These are phyloP conservation scores for Hedya salicella DNA, from an alignment of 2,888 invertebrate genomes.

Conservation along the genomic window DNA sequence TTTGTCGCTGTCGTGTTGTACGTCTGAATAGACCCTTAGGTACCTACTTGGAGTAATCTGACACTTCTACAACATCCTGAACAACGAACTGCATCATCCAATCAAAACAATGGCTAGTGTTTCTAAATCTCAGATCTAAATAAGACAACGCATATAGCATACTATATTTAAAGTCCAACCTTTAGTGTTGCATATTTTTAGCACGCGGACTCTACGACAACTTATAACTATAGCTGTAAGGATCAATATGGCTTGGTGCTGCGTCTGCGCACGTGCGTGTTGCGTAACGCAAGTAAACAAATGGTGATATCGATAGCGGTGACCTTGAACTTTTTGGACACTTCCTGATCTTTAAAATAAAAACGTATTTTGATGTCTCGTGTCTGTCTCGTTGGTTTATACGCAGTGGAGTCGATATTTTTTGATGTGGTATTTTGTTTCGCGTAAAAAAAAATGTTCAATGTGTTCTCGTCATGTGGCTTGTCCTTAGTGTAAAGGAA, in stretches of 20 bases:
- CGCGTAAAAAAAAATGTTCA: too few species aligned
- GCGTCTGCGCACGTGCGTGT: slow-evolving; percentile 30
- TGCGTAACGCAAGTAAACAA: slow-evolving; percentile 42
- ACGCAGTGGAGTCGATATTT: neutral
- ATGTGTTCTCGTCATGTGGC: too few species aligned
- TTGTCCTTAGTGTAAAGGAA: too few species aligned
- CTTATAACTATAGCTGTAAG: too few species aligned
- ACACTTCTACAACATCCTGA: too few species aligned
- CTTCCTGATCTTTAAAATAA: slow-evolving; percentile 27
- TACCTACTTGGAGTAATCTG: too few species aligned
- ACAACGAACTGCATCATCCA: neutral
- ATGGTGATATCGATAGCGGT: slow-evolving; percentile 34
- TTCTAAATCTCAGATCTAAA: slow-evolving; percentile 27
- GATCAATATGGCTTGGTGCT: neutral
- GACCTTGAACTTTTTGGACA: slow-evolving; percentile 39
- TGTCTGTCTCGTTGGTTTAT: neutral
- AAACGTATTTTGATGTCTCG: slow-evolving; percentile 18
- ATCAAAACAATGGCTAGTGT: slow-evolving; percentile 26
- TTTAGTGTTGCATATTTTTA: slow-evolving; percentile 39
- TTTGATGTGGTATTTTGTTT: too few species aligned
- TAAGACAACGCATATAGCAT: slow-evolving; percentile 27
- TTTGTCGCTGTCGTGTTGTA: too few species aligned
- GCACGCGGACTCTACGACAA: slow-evolving; percentile 1
- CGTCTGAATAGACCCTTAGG: too few species aligned
- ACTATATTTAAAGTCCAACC: slow-evolving; percentile 34